Evolutionary conservation across 1,140 invertebrate species (phyloP).

Genomic region (Drosophila parvula): DNA sequence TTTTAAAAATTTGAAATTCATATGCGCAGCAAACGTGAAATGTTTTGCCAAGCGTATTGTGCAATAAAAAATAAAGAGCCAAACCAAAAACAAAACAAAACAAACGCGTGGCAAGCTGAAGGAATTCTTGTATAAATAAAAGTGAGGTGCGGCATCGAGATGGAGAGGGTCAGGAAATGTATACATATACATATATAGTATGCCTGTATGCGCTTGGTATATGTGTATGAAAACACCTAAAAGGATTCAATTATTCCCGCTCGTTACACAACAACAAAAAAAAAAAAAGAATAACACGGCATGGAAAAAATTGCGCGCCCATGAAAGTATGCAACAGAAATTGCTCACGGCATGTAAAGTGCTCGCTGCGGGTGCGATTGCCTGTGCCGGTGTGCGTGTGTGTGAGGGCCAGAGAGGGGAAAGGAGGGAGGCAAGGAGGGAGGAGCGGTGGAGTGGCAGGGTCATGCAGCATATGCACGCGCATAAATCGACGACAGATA

Average conservation of each 20-base stretch:
- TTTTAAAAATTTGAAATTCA: constrained; percentile 83
- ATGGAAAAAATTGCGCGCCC: constrained; percentile 66
- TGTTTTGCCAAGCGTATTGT: constrained; percentile 80
- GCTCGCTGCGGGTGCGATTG: constrained; percentile 24
- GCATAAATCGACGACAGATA: constrained; percentile 80
- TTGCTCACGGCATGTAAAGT: constrained; percentile 79
- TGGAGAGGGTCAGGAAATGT: constrained; percentile 41
- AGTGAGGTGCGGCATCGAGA: constrained; percentile 30
- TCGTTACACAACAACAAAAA: constrained; percentile 78
- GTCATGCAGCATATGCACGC: constrained; percentile 71
- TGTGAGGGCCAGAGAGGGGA: background rate
- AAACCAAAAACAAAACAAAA: constrained; percentile 34
- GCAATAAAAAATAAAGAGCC: constrained; percentile 75
- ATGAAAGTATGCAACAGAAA: constrained; percentile 81
- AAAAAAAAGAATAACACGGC: constrained; percentile 37
- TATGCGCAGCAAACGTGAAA: constrained; percentile 82
- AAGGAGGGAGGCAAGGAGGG: too few relatives aligned
- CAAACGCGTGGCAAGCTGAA: constrained; percentile 31
- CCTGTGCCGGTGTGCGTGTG: constrained; percentile 1
- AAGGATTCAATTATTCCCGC: constrained; percentile 82
- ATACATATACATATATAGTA: constrained; percentile 38
- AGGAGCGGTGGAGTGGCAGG: background rate
- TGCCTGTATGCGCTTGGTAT: constrained; percentile 1
- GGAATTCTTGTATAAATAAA: constrained; percentile 61
- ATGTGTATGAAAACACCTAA: constrained; percentile 75